Percentiles rank a stretch among this genome's conserved stretches.
These are phyloP conservation scores for Plectropomus leopardus DNA, from an alignment of 2,113 vertebrate species.

Conservation along the genomic window DNA sequence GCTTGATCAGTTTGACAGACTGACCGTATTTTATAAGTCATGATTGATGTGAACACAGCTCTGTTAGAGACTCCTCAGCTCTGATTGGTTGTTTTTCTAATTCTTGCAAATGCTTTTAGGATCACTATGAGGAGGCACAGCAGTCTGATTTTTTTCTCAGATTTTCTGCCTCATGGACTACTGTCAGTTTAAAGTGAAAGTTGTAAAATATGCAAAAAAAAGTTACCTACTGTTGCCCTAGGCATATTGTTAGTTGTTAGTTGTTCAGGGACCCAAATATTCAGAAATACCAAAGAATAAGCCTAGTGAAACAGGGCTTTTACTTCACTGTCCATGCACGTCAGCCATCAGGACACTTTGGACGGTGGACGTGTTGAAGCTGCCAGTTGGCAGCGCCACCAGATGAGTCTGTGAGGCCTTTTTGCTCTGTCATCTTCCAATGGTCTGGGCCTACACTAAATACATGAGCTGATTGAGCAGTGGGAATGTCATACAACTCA, in stretches of 20 bases:
- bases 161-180: too few species aligned
- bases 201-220: too few species aligned
- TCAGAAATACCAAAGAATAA: background rate
- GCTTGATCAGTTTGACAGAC: too few species aligned
- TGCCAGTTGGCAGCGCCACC: constrained; percentile 46
- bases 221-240: too few species aligned
- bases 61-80: too few species aligned
- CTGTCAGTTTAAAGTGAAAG: too few species aligned
- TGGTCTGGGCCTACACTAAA: constrained; percentile 17
- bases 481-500: constrained; percentile 30
- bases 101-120: too few species aligned
- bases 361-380: background rate
- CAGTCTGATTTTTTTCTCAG: too few species aligned
- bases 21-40: too few species aligned
- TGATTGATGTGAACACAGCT: too few species aligned
- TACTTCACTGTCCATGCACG: background rate
- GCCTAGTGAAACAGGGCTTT: background rate
- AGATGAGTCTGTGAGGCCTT: constrained; percentile 38
- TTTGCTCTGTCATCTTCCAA: constrained; percentile 28
- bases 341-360: constrained; percentile 25
- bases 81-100: too few species aligned
- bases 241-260: background rate
- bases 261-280: background rate
- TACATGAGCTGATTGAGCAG: constrained; percentile 50
- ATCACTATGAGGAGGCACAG: too few species aligned